Evolutionary conservation across 1,140 invertebrate genomes (phyloP), one percentile per base, ranked within the genome.

Genomic region (Drosophila equinoxialis): DNA sequence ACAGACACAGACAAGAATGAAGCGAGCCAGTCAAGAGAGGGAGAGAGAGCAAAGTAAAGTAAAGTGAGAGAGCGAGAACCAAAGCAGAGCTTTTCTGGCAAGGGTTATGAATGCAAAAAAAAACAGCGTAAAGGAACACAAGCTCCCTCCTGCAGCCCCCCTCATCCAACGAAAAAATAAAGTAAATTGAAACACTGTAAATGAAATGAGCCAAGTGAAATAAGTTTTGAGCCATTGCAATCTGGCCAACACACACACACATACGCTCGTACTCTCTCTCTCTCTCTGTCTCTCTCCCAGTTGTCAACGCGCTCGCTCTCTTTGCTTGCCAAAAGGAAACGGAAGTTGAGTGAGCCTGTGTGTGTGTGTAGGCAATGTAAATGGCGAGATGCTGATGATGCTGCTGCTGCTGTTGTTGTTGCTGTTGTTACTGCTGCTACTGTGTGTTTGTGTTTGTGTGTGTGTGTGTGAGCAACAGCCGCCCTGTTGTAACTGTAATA

Each of bases 191-290:
- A 35, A 64, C 67, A 69, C 65, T 76, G 77, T 84, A 78, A 78
- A 69, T 74, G 82, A 85, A 86, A 76, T 87, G 83, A 86, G 83
- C 72, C 72, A 68, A 51, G 45, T 23, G 45, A 69, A 68, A 87
- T 73, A 80, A 66, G 74, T 65, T 72, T 72, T 81, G 73, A 73
- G 83, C 79, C 75, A 79, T 70, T 86, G 83, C 83, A 86, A 69
- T 74, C 55, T 51, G 33, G 64, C 42, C 45, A 42, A 41, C 26
- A 37, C 20, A 11, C 59, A 39, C 55, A 37, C 37, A 62, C 17
- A 42, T 58, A 13, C 35, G 14, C 71, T 20, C 71, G 26, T 58
- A 6, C 42, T 48, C 42, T 30, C 30, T 30, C 17, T 30, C 17
- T 17, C 26, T 20, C 66, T 65, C 48, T 48, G 20, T 23, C 42